Base-by-base conservation (phyloP, 2,113 vertebrate genomes). In the Pseudorhombus dupliciocellatus region DNA sequence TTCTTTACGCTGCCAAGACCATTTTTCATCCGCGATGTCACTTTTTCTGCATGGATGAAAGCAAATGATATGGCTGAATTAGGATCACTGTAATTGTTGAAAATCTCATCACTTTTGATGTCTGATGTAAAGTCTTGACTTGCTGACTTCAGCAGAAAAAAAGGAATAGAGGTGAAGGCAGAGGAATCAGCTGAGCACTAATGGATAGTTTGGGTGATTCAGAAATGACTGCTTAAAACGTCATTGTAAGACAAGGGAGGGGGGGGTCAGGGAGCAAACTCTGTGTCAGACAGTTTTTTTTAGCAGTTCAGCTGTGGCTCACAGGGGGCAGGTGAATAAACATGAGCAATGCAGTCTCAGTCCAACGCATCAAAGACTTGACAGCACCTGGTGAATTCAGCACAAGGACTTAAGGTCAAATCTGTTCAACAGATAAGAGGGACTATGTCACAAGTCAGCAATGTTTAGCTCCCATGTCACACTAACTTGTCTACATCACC, bases 1-100 rank as follows among this genome's bases (percentile, higher is more conserved):
- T 93, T 95, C 81, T 90, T 96, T 75, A 66, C 88, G 54, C 85
- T 91, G 86, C 88, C 86, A 62, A 93, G 81, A n/a, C 88, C 93
- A 86, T 93, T 91, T 89, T 94, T 93, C 85, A 92, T 52, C 70
- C 57, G 77, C 70, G 87, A 42, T 63, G 84, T 64, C 83, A 91
- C 66, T 78, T 91, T 93, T 72, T 92, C 97, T 98, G 83, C 77
- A 86, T 66, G 69, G 79, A 77, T 68, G 53, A 77, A 87, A 88
- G 75, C 67, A 89, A 86, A 86, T 52, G 50, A 86, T 78, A 72
- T 64, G 63, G 60, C 64, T 81, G 61, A 73, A 81, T 84, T 74
- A 82, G 70, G 37, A 89, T 81, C 42, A 52, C 12, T 63, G 44
- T 21, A 79, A 77, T 59, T 75, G 66, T 67, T 70, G 63, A 83